Evolutionary conservation across 2,888 invertebrate species (phyloP), one percentile per base, ranked within the genome.

Genomic region (Meta bourneti): DNA sequence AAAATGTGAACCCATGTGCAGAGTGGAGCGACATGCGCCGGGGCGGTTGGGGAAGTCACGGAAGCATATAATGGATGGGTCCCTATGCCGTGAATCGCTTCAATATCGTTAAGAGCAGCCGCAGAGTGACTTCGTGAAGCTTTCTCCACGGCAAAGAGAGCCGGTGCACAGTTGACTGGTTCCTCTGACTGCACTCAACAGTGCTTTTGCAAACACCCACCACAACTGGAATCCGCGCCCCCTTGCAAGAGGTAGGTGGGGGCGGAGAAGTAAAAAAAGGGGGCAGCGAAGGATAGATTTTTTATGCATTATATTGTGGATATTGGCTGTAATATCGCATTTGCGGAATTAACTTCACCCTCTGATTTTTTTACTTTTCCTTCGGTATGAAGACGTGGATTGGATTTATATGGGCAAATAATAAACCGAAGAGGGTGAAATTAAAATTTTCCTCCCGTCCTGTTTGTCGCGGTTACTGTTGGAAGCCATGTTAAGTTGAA

Each of bases 71-170:
- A 92, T 92, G 92, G 92, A 92, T 92, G 89, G 92, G 85, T 49
- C 86, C 89, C 85, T 88, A 80, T 89, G 92, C 88, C 92, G 84
- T 83, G 92, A 92, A 92, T 92, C 92, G 89, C 92, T 92, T 80
- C 92, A 92, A 92, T 92, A 92, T 92, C 92, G 92, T 92, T 92
- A 92, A 92, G 92, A 92, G 92, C 92, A 88, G 83, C 92, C 89
- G n/a, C 91, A 86, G 92, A 89, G 84, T 81, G 81, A 80, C 80
- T 89, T 85, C 69, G 89, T 89, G 74, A 71, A 81, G 88, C 79
- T 91, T 81, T 84, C 84, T 75, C 91, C 77, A 71, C 83, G 34
- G 75, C 84, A 83, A 81, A 85, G 70, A 80, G 70, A 81, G 85
- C 81, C 80, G 48, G 78, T 75, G 75, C 34, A 79, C 89, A 89